A percentile compares a stretch with the other conserved stretches of the same genome.
phyloP scores from a whole-genome alignment of 2,797 vertebrate species.

The Cossypha heuglini region DNA sequence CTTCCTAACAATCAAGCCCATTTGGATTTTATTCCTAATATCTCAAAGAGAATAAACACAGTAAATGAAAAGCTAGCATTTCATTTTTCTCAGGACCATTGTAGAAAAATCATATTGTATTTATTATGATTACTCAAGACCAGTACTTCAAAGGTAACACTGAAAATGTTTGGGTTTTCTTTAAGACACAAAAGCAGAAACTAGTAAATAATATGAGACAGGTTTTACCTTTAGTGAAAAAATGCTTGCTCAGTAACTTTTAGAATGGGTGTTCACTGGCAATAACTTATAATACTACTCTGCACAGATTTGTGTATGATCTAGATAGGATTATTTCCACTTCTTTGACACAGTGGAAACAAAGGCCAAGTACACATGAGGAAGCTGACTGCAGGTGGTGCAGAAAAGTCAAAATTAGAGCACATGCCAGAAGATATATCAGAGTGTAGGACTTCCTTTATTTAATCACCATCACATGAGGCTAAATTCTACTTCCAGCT shows the following conservation, averaged over 20 bases:
- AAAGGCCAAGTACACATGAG: not conserved
- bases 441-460: not conserved
- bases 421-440: not conserved
- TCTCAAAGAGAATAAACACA: not conserved
- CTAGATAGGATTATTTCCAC: not conserved
- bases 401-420: not conserved
- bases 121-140: not conserved
- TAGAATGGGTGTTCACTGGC: not conserved
- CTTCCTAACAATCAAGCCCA: too few species aligned
- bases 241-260: not conserved
- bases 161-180: rapidly evolving
- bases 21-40: too few species aligned
- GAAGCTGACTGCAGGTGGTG: not conserved
- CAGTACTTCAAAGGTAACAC: not conserved
- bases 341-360: not conserved
- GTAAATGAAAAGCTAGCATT: not conserved
- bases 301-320: not conserved
- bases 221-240: not conserved
- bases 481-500: not conserved
- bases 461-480: not conserved
- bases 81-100: not conserved
- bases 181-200: not conserved
- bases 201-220: not conserved
- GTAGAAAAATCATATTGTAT: not conserved
- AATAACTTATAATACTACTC: not conserved